These are phyloP conservation scores for Edolisoma coerulescens DNA, from an alignment of 2,113 vertebrate genomes.

Conservation along the genomic window DNA sequence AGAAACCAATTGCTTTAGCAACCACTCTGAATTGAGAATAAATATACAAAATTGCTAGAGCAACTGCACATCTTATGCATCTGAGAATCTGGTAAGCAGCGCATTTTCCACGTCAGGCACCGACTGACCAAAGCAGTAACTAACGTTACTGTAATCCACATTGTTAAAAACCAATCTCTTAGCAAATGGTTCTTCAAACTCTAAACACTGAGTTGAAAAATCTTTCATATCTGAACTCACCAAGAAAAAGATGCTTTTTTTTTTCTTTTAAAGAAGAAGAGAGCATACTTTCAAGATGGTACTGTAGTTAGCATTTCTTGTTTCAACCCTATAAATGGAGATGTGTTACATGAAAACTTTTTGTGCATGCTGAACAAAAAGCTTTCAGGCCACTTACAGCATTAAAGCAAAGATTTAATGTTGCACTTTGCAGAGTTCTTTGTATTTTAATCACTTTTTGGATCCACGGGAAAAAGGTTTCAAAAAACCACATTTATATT, in stretches of 20 bases:
- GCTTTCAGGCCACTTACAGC: not conserved
- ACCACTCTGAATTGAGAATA: not conserved
- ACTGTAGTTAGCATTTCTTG: not conserved
- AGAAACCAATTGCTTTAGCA: not conserved
- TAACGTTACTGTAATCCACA: not conserved
- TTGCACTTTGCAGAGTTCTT: not conserved
- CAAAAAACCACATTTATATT: not conserved
- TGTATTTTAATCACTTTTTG: not conserved
- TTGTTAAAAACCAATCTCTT: not conserved
- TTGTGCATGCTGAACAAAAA: not conserved
- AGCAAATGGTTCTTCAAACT: not conserved
- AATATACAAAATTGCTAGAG: not conserved
- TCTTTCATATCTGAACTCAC: not conserved
- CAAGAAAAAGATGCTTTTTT: not conserved
- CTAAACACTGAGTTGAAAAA: not conserved
- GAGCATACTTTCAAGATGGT: not conserved
- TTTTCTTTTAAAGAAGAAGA: not conserved
- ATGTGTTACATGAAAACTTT: not conserved
- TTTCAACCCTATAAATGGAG: not conserved
- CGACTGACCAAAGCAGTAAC: not conserved
- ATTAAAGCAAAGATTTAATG: not conserved
- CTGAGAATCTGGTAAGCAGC: not conserved
- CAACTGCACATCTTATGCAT: not conserved
- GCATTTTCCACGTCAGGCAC: not conserved
- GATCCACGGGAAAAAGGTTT: not conserved